phyloP scores from a whole-genome alignment of 2,113 vertebrate genomes.

The Pachycephala philippinensis region DNA sequence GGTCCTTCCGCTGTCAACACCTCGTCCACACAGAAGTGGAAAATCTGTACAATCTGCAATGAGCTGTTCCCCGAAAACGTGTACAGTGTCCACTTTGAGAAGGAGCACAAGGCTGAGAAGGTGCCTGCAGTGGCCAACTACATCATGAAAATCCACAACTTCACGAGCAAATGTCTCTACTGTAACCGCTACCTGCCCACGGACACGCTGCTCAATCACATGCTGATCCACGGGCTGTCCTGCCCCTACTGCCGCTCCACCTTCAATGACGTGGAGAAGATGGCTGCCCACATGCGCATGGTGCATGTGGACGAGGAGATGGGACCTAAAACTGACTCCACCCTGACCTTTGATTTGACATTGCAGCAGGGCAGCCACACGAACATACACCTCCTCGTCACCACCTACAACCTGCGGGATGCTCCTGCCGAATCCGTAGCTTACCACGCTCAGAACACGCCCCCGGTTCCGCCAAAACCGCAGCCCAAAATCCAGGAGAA shows the following conservation, averaged over 20 bases:
- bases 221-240: conserved; percentile 95
- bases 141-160: conserved; percentile 99
- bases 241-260: conserved; percentile 95
- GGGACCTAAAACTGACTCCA: conserved; percentile 93
- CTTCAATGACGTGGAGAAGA: conserved; percentile 98
- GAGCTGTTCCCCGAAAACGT: conserved; percentile 98
- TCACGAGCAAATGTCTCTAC: conserved; percentile 98
- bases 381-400: conserved; percentile 94
- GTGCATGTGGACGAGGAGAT: conserved; percentile 90
- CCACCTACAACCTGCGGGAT: conserved; percentile 95
- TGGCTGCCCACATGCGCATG: conserved; percentile 95
- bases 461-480: conserved; percentile 79
- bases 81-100: conserved; percentile 96
- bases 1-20: conserved; percentile 85
- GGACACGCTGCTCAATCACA: conserved; percentile 95
- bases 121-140: conserved; percentile 97
- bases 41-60: conserved; percentile 98
- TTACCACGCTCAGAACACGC: conserved; percentile 90
- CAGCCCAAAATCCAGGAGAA: conserved; percentile 83
- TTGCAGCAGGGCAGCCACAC: conserved; percentile 97
- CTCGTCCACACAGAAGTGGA: conserved; percentile 97
- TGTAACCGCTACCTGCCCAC: conserved; percentile 98
- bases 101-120: conserved; percentile 98
- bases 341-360: conserved; percentile 94
- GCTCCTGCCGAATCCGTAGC: conserved; percentile 93